phyloP scores from a whole-genome alignment of 2,113 vertebrate species.

The Otocyon megalotis region DNA sequence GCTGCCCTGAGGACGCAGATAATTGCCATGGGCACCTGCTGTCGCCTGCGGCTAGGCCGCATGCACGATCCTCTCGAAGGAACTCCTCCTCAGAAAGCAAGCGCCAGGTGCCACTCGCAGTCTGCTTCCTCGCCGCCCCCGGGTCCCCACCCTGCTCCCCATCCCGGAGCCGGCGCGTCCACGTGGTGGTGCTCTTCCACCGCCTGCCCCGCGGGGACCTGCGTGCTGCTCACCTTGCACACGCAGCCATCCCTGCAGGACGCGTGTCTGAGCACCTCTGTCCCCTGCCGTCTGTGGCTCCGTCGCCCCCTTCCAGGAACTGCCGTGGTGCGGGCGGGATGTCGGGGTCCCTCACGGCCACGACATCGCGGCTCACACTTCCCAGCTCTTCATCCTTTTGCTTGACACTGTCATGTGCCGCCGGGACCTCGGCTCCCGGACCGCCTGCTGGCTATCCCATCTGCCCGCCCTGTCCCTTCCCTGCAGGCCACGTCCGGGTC shows the following conservation, averaged over 20 bases:
- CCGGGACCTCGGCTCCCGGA: background rate
- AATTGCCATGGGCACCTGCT: background rate
- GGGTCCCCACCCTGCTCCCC: no score
- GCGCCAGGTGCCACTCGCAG: no score
- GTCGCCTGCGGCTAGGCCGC: background rate
- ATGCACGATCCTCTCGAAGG: background rate
- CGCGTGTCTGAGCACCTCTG: background rate
- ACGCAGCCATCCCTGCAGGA: background rate
- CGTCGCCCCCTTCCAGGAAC: background rate
- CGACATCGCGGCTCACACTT: background rate
- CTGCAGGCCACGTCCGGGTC: no score
- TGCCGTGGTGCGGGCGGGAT: background rate
- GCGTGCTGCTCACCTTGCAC: background rate
- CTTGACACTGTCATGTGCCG: background rate
- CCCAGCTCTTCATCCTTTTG: background rate
- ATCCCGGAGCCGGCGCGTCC: no score
- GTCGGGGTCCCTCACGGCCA: no score
- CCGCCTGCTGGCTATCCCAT: background rate
- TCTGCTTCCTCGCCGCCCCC: no score
- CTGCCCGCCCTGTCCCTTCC: background rate
- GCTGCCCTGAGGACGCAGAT: background rate
- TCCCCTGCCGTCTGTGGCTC: background rate
- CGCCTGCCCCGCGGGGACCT: no score
- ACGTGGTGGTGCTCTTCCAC: no score
- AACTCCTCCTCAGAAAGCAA: background rate